A percentile compares a stretch with the other conserved stretches of the same genome.
Conservation (phyloP, 2,113 vertebrate genomes). For the Candoia aspera region DNA sequence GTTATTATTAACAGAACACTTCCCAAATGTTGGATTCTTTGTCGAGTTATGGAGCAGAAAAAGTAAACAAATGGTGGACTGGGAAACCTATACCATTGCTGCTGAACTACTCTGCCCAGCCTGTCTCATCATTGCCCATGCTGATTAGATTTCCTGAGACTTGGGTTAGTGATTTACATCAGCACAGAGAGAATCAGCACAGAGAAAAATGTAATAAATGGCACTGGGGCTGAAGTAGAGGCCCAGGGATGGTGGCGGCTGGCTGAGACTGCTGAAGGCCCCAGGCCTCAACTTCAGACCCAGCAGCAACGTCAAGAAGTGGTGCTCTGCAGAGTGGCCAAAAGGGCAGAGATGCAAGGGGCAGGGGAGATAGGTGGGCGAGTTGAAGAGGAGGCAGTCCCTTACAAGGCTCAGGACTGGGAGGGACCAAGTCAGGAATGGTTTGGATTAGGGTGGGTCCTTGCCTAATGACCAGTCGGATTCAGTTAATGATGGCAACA, state of each 20-base stretch:
- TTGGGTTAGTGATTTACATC: neutral
- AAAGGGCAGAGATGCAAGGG: neutral
- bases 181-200: neutral
- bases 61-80: neutral
- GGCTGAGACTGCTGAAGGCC: neutral
- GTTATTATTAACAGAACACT: neutral
- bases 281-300: neutral
- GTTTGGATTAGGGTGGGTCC: neutral
- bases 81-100: neutral
- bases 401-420: neutral
- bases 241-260: neutral
- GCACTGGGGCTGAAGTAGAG: neutral
- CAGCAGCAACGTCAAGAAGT: neutral
- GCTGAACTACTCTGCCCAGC: neutral
- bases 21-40: neutral
- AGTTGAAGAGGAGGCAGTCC: neutral
- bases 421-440: neutral
- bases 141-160: neutral
- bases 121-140: neutral
- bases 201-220: neutral
- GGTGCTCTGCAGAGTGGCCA: neutral
- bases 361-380: too few relatives aligned
- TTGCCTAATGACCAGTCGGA: neutral
- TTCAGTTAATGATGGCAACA: neutral
- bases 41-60: neutral